Conservation (phyloP, 2,888 invertebrate genomes). For the Meiosimyza platycephala region DNA sequence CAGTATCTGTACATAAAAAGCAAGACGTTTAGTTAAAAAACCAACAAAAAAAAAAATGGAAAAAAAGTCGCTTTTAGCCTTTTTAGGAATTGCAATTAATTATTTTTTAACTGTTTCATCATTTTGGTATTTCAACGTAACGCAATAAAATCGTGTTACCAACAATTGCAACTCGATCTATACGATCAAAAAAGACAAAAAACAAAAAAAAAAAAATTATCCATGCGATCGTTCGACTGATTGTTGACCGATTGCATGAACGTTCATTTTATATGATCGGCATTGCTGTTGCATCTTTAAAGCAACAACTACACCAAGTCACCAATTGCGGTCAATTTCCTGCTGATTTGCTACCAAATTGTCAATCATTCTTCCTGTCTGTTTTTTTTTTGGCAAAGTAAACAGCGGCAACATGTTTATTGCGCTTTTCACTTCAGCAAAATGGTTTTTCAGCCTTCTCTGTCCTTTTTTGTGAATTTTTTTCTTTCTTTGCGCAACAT, state of each 20-base stretch:
- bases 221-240: constrained; percentile 51
- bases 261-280: background rate
- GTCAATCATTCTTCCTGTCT: constrained; percentile 38
- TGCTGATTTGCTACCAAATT: constrained; percentile 62
- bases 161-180: constrained; percentile 1
- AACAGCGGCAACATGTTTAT: too few relatives aligned
- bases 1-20: constrained; percentile 22
- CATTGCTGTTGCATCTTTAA: constrained; percentile 8
- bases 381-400: background rate
- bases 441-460: constrained; percentile 47
- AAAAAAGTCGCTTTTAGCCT: constrained; percentile 58
- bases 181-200: background rate
- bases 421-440: constrained; percentile 33
- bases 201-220: background rate
- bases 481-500: constrained; percentile 26
- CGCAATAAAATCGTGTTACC: background rate
- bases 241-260: constrained; percentile 52
- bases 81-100: constrained; percentile 68
- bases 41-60: constrained; percentile 18
- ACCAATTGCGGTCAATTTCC: constrained; percentile 64
- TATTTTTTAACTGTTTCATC: constrained; percentile 68
- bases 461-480: constrained; percentile 26
- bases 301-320: constrained; percentile 19
- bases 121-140: constrained; percentile 58
- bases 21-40: background rate